Evolutionary conservation across 2,888 invertebrate species (phyloP), one percentile per base, ranked within the genome.

Genomic region (Trichogramma evanescens): DNA sequence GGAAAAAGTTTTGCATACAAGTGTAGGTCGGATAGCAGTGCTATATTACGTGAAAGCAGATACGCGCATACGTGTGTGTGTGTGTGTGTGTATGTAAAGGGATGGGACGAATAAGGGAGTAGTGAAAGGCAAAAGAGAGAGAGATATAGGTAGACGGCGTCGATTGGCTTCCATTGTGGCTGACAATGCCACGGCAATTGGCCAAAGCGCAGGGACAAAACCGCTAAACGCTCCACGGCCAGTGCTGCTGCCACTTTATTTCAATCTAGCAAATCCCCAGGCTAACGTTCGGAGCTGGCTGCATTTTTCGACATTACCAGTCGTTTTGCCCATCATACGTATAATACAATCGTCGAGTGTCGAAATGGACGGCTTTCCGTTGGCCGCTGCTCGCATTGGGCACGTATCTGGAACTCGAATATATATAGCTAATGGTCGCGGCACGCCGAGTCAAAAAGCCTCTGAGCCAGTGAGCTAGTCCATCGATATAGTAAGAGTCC

Each of bases 181-280:
- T 72, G 75, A 79, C 78, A 78, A 78, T 79, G 77, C 77, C 74
- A 77, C 74, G 72, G 74, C 78, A 78, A 78, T 79, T 78, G 78
- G 76, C 76, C 75, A 76, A 76, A 76, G 77, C 76, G 77, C 26
- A 26, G 26, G 76, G 78, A 78, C 78, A 78, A 78, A 78, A 79
- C 78, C 78, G 75, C 78, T 78, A 79, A 79, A 78, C 74, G 78
- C 77, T 78, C 77, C 74, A 74, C 73, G 71, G 74, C 72, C 71
- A 71, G 70, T 72, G 74, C 70, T 74, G 72, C 74, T 72, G 74
- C 75, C 77, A 77, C 76, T 76, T 77, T 77, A 77, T 76, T 77
- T 77, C 77, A 76, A 77, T 77, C 77, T 76, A 74, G 72, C 72
- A 72, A 73, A 73, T 73, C 73, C 76, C 26, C 26, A 70, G 68